Conservation (phyloP, 1,140 invertebrate genomes). For the Apis florea region DNA sequence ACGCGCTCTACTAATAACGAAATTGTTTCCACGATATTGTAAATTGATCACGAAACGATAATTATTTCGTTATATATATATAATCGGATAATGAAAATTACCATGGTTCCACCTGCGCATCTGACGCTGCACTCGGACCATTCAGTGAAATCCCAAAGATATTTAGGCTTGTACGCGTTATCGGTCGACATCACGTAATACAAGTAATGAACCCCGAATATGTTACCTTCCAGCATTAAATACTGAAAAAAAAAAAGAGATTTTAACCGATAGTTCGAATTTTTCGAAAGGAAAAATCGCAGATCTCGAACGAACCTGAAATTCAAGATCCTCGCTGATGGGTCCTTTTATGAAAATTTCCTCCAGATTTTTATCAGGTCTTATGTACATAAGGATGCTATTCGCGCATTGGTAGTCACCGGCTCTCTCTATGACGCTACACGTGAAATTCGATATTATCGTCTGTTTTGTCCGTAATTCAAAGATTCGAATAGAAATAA, state of each 20-base stretch:
- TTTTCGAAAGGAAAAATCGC: no score
- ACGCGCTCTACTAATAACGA: not conserved
- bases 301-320: no score
- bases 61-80: not conserved
- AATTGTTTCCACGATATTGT: not conserved
- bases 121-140: conserved; percentile 76
- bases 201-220: conserved; percentile 77
- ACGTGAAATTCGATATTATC: not conserved
- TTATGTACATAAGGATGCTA: conserved; percentile 73
- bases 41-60: not conserved
- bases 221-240: conserved; percentile 45
- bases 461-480: not conserved
- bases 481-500: not conserved
- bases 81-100: conserved; percentile 39
- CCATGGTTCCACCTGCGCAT: conserved; percentile 79
- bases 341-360: no score
- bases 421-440: conserved; percentile 68
- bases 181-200: conserved; percentile 71
- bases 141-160: conserved; percentile 80
- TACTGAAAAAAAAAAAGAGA: no score
- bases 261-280: no score
- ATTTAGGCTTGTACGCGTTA: conserved; percentile 71
- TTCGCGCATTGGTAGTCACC: conserved; percentile 77
- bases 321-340: conserved; percentile 73
- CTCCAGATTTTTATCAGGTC: conserved; percentile 63